Percentiles rank a stretch among this genome's conserved stretches.
phyloP scores from a whole-genome alignment of 1,140 invertebrate species.

The Rhyacophila brunnea region DNA sequence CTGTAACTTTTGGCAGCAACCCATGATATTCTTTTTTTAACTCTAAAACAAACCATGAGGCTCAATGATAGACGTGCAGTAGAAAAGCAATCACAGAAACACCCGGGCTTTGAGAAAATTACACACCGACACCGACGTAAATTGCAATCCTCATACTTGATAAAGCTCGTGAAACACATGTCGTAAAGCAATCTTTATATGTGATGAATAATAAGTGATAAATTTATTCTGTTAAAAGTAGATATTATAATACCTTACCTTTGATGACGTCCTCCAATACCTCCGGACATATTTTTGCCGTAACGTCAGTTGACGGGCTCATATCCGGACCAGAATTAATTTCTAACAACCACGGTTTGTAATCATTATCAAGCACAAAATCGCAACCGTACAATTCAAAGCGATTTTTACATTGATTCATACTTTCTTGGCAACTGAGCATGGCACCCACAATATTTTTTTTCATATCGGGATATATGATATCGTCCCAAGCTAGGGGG shows the following conservation, averaged over 20 bases:
- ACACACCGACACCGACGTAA: too few species aligned
- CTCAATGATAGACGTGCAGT: too few species aligned
- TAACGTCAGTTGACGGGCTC: slow-evolving; percentile 78
- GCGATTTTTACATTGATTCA: slow-evolving; percentile 72
- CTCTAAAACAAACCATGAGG: too few species aligned
- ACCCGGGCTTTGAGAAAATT: too few species aligned
- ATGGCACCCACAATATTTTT: slow-evolving; percentile 79
- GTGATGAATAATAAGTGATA: too few species aligned
- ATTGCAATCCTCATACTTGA: too few species aligned
- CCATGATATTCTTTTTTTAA: too few species aligned
- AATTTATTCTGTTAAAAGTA: too few species aligned
- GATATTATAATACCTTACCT: slow-evolving; percentile 63
- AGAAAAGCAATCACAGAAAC: too few species aligned
- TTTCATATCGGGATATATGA: slow-evolving; percentile 85
- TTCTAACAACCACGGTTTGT: slow-evolving; percentile 88
- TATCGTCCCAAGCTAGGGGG: slow-evolving; percentile 57
- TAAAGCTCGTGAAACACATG: too few species aligned
- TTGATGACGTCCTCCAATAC: slow-evolving; percentile 86
- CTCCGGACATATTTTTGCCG: slow-evolving; percentile 75
- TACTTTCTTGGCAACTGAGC: slow-evolving; percentile 71
- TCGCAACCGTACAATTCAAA: slow-evolving; percentile 93
- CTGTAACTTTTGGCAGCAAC: too few species aligned
- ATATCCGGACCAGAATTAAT: slow-evolving; percentile 90
- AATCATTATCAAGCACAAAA: slow-evolving; percentile 84
- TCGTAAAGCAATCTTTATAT: too few species aligned